Percentiles rank a stretch among this genome's conserved stretches.
These are phyloP conservation scores for Enteromius fasciolatus DNA, from an alignment of 2,797 vertebrate species.

Conservation along the genomic window DNA sequence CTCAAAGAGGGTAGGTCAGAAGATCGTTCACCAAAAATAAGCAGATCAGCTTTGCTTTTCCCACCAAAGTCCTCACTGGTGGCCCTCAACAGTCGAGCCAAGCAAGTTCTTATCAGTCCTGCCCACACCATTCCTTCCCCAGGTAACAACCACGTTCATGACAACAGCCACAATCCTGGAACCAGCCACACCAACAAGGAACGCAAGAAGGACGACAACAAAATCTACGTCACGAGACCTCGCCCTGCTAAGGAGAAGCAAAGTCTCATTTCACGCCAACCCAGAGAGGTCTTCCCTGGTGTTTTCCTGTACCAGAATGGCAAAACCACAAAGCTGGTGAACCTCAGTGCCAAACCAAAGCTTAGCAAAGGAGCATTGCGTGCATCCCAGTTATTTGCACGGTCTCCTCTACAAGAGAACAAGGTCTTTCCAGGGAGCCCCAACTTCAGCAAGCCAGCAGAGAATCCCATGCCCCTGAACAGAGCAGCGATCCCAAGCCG, in stretches of 20 bases:
- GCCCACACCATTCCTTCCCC: constrained; percentile 75
- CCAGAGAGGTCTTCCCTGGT: constrained; percentile 83
- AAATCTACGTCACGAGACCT: constrained; percentile 90
- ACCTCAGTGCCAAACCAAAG: constrained; percentile 72
- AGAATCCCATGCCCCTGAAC: constrained; percentile 59
- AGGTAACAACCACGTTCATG: constrained; percentile 51
- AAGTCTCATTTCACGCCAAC: constrained; percentile 65
- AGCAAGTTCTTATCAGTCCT: constrained; percentile 75
- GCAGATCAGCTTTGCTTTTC: constrained; percentile 72
- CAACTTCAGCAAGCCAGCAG: constrained; percentile 69
- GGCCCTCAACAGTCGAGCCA: constrained; percentile 78
- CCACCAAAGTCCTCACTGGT: constrained; percentile 79
- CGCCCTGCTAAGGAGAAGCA: constrained; percentile 73
- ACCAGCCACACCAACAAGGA: constrained; percentile 62
- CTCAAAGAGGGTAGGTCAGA: constrained; percentile 40
- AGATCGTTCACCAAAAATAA: constrained; percentile 65
- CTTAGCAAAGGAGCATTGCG: constrained; percentile 66
- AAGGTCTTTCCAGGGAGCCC: constrained; percentile 66
- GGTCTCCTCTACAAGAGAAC: constrained; percentile 68
- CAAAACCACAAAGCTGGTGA: constrained; percentile 78
- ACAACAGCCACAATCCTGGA: constrained; percentile 52
- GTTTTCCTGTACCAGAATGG: constrained; percentile 86
- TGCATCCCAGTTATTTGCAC: constrained; percentile 72
- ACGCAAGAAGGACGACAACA: constrained; percentile 75
- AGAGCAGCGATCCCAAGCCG: constrained; percentile 61